These are phyloP conservation scores for Periplaneta americana DNA, from an alignment of 1,140 invertebrate genomes.

Conservation along the genomic window DNA sequence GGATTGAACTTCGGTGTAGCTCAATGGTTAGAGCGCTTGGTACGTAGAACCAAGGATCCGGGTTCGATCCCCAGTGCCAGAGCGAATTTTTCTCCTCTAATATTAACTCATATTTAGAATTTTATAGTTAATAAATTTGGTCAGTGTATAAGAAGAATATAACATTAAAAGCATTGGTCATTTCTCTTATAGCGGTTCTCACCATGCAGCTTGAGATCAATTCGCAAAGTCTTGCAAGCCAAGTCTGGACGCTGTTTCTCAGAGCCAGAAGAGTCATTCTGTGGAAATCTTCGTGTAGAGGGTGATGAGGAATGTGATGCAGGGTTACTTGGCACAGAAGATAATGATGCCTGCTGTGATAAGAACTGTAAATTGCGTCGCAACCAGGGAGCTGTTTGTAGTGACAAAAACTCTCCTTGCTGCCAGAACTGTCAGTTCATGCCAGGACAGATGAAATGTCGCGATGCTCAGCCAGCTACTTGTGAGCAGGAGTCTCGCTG, in stretches of 20 bases:
- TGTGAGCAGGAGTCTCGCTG: slow-evolving; percentile 85
- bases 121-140: too few relatives aligned
- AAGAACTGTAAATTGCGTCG: slow-evolving; percentile 84
- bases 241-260: slow-evolving; percentile 91
- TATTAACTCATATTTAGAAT: too few relatives aligned
- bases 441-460: slow-evolving; percentile 70
- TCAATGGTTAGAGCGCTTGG: too few relatives aligned
- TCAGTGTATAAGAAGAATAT: too few relatives aligned
- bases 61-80: too few relatives aligned
- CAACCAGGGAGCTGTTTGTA: slow-evolving; percentile 69
- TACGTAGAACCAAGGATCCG: too few relatives aligned
- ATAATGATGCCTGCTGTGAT: slow-evolving; percentile 87
- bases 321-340: slow-evolving; percentile 84
- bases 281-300: slow-evolving; percentile 88
- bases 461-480: slow-evolving; percentile 80
- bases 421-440: slow-evolving; percentile 87
- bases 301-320: slow-evolving; percentile 93
- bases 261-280: slow-evolving; percentile 91
- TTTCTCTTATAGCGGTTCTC: slow-evolving; percentile 76
- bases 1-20: too few relatives aligned
- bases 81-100: too few relatives aligned
- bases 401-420: slow-evolving; percentile 92
- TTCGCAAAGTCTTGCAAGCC: slow-evolving; percentile 85
- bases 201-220: slow-evolving; percentile 86
- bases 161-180: too few relatives aligned